Evolutionary conservation across 2,797 vertebrate genomes (phyloP).

Genomic region (Notamacropus eugenii): DNA sequence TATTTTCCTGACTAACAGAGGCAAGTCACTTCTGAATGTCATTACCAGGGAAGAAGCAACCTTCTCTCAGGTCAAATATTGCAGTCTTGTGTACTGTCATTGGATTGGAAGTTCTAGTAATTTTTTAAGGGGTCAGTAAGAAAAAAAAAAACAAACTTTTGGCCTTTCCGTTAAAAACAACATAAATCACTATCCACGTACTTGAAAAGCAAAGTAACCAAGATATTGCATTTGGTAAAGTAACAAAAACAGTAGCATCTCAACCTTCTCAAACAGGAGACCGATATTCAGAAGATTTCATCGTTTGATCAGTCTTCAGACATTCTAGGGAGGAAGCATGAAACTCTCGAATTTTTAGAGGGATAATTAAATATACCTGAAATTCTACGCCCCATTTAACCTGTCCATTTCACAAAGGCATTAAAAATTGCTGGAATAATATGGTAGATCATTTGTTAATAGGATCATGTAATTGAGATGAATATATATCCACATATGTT

Average conservation of each 20-base stretch:
- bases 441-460: background rate
- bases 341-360: background rate
- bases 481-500: background rate
- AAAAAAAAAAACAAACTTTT: constrained; percentile 53
- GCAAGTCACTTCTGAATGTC: constrained; percentile 23
- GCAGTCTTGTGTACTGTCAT: constrained; percentile 30
- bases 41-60: constrained; percentile 24
- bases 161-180: constrained; percentile 42
- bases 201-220: constrained; percentile 35
- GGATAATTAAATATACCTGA: background rate
- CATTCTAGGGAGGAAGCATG: background rate
- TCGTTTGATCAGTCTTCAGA: background rate
- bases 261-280: background rate
- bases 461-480: background rate
- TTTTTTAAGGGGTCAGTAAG: constrained; percentile 35
- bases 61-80: constrained; percentile 49
- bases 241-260: background rate
- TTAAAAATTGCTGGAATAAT: background rate
- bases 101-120: constrained; percentile 42
- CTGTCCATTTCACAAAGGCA: background rate
- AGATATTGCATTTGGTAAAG: constrained; percentile 34
- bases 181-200: constrained; percentile 6
- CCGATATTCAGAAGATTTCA: background rate
- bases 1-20: constrained; percentile 24
- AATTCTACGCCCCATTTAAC: background rate